Evolutionary conservation across 2,113 vertebrate species (phyloP), one percentile per base, ranked within the genome.

Genomic region (Cyanistes caeruleus): DNA sequence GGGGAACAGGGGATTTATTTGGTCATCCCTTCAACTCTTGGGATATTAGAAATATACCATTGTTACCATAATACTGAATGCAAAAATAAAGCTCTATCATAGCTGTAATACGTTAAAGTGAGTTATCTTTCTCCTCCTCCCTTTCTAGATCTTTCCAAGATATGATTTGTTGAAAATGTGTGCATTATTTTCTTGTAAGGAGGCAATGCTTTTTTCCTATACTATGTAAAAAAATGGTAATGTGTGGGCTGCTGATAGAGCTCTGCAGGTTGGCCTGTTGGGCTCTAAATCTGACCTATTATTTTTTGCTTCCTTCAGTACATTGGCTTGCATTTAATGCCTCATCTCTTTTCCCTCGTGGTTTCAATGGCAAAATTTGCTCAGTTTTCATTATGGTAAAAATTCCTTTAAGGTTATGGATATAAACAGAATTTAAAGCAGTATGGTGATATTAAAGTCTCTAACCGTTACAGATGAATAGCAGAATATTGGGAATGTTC

Each of bases 231-330:
- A 39, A n/a, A 53, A 41, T 5, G 65, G 3, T 39, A 33, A 68
- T 5, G 4, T 21, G 15, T 65, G 62, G 3, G 19, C 12, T 87
- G 35, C 46, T 93, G 73, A 27, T n/a, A 20, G 13, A 48, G 21
- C 51, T 76, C 69, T 87, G 43, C 33, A 23, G 1, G 12, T 43
- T 81, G 55, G 48, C 20, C 78, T 80, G 1, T n/a, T 44, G 69
- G 49, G 53, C 25, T 87, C 46, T 46, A 73, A 80, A 88, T 76
- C 68, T 86, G 75, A 74, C 72, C 78, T 80, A 13, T 60, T 84
- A 53, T 55, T 92, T 39, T 96, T 74, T 87, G 44, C 30, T 95
- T 94, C n/a, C 43, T 95, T 69, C 37, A 15, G 46, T 74, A 80
- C 30, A 67, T 51, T 78, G 78, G 35, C 59, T 88, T 70, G 56